These are phyloP conservation scores for Otolemur garnettii DNA, from an alignment of 2,113 vertebrate genomes.

Conservation along the genomic window DNA sequence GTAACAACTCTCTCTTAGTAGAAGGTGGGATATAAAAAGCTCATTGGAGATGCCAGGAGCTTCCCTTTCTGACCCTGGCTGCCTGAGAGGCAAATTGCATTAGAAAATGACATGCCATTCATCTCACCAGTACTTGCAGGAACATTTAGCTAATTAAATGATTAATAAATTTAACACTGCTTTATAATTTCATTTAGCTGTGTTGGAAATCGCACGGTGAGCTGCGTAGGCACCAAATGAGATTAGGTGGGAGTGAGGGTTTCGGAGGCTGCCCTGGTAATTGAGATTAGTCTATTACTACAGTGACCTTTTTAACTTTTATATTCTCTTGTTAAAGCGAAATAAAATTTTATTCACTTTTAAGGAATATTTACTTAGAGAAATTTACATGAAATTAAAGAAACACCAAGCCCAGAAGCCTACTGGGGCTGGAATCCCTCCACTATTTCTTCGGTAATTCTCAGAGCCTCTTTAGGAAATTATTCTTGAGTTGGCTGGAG, in stretches of 20 bases:
- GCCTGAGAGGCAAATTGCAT: conserved; percentile 96
- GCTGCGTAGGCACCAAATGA: conserved; percentile 92
- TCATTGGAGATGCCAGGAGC: conserved; percentile 91
- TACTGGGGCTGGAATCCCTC: conserved; percentile 43
- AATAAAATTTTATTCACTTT: conserved; percentile 96
- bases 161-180: conserved; percentile 99
- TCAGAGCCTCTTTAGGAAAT: conserved; percentile 60
- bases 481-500: conserved; percentile 43
- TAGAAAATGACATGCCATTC: conserved; percentile 97
- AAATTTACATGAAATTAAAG: conserved; percentile 90
- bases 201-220: conserved; percentile 97
- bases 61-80: conserved; percentile 96
- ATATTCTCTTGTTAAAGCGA: conserved; percentile 96
- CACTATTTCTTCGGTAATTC: conserved; percentile 68
- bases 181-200: conserved; percentile 99
- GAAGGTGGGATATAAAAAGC: conserved; percentile 88
- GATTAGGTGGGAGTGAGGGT: conserved; percentile 95
- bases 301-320: conserved; percentile 98
- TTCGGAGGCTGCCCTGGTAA: conserved; percentile 95
- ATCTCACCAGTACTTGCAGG: conserved; percentile 96
- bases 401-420: conserved; percentile 81
- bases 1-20: conserved; percentile 83
- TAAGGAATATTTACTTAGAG: conserved; percentile 92
- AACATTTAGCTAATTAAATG: conserved; percentile 99
- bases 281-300: conserved; percentile 99